phyloP scores from a whole-genome alignment of 2,888 invertebrate genomes.

The Chloroclysta siterata region DNA sequence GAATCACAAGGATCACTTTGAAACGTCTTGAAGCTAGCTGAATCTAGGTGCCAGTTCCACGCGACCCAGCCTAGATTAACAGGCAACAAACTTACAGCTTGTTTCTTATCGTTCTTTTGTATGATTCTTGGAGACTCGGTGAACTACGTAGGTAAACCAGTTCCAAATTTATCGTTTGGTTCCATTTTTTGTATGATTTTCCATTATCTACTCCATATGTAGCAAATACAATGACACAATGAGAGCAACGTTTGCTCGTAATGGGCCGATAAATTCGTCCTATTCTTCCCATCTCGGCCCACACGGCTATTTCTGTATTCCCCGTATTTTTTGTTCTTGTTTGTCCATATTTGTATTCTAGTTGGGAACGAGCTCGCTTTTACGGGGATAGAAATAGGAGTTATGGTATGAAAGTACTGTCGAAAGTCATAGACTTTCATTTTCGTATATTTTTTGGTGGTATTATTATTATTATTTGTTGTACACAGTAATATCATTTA shows the following conservation, averaged over 20 bases:
- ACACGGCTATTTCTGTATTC: constrained; percentile 48
- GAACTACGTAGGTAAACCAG: no score
- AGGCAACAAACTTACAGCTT: no score
- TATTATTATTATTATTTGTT: no score
- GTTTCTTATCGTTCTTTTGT: no score
- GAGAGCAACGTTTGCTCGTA: constrained; percentile 49
- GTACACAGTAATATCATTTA: no score
- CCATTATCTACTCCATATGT: constrained; percentile 9
- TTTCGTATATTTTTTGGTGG: constrained; percentile 14
- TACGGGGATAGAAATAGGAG: constrained; percentile 36
- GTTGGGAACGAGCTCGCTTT: constrained; percentile 37
- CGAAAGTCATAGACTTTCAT: constrained; percentile 35
- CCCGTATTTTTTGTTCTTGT: constrained; percentile 48
- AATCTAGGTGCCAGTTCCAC: no score
- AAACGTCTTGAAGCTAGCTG: no score
- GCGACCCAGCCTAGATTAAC: no score
- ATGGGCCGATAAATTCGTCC: constrained; percentile 59
- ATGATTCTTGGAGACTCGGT: no score
- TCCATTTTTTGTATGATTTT: no score
- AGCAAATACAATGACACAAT: constrained; percentile 49
- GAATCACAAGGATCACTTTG: no score
- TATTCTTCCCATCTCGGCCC: constrained; percentile 45
- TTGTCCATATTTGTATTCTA: constrained; percentile 50
- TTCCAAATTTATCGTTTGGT: no score
- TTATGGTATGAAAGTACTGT: constrained; percentile 28